Conservation (phyloP, 2,113 vertebrate genomes). For the Gymnarchus niloticus region DNA sequence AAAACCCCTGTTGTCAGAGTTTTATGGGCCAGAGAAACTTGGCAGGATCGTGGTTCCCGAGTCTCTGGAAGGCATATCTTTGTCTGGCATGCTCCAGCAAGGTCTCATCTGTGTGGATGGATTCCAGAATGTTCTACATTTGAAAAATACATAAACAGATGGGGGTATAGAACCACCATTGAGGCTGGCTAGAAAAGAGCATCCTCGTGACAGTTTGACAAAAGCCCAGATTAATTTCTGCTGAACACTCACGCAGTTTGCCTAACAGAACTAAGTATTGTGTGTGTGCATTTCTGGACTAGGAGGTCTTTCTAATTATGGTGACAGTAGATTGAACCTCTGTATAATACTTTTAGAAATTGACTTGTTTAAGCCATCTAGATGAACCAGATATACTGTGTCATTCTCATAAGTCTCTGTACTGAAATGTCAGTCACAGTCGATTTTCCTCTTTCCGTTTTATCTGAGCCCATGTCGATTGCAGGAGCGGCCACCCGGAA, state of each 20-base stretch:
- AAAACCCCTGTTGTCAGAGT: not conserved
- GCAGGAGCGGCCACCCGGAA: slow-evolving; percentile 78
- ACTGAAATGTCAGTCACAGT: not conserved
- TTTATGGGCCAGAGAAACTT: not conserved
- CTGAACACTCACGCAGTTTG: not conserved
- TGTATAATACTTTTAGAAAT: not conserved
- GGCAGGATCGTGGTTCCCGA: not conserved
- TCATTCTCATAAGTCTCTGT: not conserved
- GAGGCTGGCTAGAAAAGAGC: not conserved
- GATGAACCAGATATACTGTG: not conserved
- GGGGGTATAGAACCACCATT: not conserved
- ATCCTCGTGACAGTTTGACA: not conserved
- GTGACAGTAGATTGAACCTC: not conserved
- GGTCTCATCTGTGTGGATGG: not conserved
- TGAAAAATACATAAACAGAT: not conserved
- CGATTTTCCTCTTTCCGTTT: not conserved
- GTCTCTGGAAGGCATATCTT: not conserved
- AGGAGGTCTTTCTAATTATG: not conserved
- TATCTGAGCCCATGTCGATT: slow-evolving; percentile 5
- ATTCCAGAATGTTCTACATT: slow-evolving; percentile 4
- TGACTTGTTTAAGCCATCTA: not conserved
- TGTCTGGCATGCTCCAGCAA: not conserved
- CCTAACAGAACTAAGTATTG: not conserved
- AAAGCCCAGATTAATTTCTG: slow-evolving; percentile 8
- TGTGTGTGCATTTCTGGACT: not conserved